Base-by-base conservation (phyloP, 64 coral and sea anemone genomes). In the Dendronephthya gigantea region DNA sequence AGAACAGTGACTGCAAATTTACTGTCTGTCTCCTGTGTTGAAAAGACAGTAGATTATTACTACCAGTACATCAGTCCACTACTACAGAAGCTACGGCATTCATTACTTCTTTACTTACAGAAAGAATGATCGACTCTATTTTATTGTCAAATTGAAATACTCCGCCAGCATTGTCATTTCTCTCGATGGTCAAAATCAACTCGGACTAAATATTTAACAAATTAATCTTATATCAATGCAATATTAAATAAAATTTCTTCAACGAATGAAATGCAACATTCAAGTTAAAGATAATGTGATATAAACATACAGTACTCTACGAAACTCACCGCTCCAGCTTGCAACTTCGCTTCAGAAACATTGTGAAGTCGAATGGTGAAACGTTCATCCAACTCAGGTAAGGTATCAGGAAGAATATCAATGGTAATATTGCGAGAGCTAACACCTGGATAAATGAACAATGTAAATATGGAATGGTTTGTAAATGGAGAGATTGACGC, bases 361-460 rank as follows among this genome's bases (percentile, higher is more conserved):
- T 84, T 91, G 45, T 84, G 32, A 1, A 98, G 85, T 27, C 32
- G 82, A 29, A 98, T 84, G 32, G 56, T 88, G 40, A 93, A 98
- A 39, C 51, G 45, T 81, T 98, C 95, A 23, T 93, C 89, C 33
- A 98, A 65, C 69, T 98, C 95, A 9, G 95, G 95, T 23, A 87
- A 62, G 39, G 89, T 47, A 85, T 98, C 95, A 6, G 91, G 84
- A 28, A 89, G 93, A 49, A 98, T 82, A 40, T 72, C 84, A 83
- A 98, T 91, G 30, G 87, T 91, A 9, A 98, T 66, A 58, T 98
- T 98, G 25, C 81, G 89, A 41, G 85, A 28, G 12, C 76, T 51
- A 36, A 91, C 88, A 85, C 95, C 95, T 98, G 50, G 38, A 40
- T 16, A 65, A 50, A 31, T 14, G 82, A 65, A 22, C 19, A 65